Evolutionary conservation across 30 jellyfish, hydroid and myxozoan genomes (phyloP).

Genomic region (Aurelia sp.): DNA sequence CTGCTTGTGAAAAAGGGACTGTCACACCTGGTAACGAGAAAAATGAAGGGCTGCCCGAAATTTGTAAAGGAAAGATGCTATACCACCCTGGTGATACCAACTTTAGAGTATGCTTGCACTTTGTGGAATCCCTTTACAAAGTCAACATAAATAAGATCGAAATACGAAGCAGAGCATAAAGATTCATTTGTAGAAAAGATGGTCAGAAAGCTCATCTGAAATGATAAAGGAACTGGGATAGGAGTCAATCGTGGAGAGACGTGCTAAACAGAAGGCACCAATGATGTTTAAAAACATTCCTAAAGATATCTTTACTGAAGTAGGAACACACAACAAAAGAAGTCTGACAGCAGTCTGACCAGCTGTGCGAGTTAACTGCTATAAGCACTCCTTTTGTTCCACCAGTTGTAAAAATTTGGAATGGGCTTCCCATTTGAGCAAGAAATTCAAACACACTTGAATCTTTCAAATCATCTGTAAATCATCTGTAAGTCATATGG

Average conservation of each 20-base stretch:
- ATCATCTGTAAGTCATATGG: too few relatives aligned
- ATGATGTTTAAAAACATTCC: constrained; percentile 41
- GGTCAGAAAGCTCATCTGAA: constrained; percentile 54
- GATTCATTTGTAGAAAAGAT: constrained; percentile 26
- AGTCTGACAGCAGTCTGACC: constrained; percentile 41
- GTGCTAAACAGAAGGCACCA: constrained; percentile 11
- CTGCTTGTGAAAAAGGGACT: background rate
- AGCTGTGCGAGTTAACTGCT: constrained; percentile 18
- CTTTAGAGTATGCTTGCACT: constrained; percentile 26
- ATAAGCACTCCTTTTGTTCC: constrained; percentile 28
- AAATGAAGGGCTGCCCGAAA: constrained; percentile 33
- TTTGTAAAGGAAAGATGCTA: constrained; percentile 14
- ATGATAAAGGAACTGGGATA: constrained; percentile 55
- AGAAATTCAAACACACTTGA: constrained; percentile 9
- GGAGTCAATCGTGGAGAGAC: constrained; percentile 43
- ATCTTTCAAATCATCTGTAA: constrained; percentile 10
- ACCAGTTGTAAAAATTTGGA: constrained; percentile 14
- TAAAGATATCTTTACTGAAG: constrained; percentile 5
- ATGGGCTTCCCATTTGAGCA: constrained; percentile 12
- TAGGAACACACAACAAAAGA: constrained; percentile 20
- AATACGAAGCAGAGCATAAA: constrained; percentile 42
- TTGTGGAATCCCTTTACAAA: constrained; percentile 33
- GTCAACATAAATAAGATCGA: constrained; percentile 13
- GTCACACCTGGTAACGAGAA: constrained; percentile 16
- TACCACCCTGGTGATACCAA: constrained; percentile 38